Evolutionary conservation across 2,797 vertebrate species (phyloP).

Genomic region (Halcyon leucocephala): DNA sequence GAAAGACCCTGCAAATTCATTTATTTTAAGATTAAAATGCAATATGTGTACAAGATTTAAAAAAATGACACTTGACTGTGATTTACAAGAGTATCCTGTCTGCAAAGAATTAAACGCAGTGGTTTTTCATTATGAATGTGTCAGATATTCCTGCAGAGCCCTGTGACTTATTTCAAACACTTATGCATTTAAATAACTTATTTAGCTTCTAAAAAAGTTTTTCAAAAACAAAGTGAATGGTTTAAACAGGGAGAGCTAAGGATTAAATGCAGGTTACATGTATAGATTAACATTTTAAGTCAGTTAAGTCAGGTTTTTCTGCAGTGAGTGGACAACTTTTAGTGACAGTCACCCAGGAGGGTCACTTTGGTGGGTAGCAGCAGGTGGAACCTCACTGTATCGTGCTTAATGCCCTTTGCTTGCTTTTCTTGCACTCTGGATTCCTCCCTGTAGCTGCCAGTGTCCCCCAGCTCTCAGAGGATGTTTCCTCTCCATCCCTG

Average conservation of each 20-base stretch:
- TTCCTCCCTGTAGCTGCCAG: neutral
- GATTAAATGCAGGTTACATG: slow-evolving; percentile 36
- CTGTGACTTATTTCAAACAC: slow-evolving; percentile 73
- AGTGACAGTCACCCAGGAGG: neutral
- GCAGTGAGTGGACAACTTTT: neutral
- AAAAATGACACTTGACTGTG: slow-evolving; percentile 51
- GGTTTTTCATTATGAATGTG: slow-evolving; percentile 70
- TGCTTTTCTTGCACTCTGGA: neutral
- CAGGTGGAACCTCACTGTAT: neutral
- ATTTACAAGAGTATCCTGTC: slow-evolving; percentile 54
- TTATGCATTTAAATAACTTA: slow-evolving; percentile 80
- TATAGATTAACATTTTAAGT: neutral
- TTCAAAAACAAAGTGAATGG: slow-evolving; percentile 55
- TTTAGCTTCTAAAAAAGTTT: slow-evolving; percentile 63
- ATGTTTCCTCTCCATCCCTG: neutral
- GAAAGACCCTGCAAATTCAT: slow-evolving; percentile 20
- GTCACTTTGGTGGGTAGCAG: neutral
- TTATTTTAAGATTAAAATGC: slow-evolving; percentile 66
- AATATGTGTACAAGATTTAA: slow-evolving; percentile 60
- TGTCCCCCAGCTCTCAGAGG: neutral
- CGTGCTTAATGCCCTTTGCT: neutral
- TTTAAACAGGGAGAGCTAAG: slow-evolving; percentile 37
- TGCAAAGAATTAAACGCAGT: slow-evolving; percentile 65
- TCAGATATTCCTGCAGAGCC: slow-evolving; percentile 59
- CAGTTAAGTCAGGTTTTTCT: neutral